Percentiles rank a stretch among this genome's conserved stretches.
Evolutionary conservation across 1,140 invertebrate genomes (phyloP).

Genomic region (Drosophila orena): DNA sequence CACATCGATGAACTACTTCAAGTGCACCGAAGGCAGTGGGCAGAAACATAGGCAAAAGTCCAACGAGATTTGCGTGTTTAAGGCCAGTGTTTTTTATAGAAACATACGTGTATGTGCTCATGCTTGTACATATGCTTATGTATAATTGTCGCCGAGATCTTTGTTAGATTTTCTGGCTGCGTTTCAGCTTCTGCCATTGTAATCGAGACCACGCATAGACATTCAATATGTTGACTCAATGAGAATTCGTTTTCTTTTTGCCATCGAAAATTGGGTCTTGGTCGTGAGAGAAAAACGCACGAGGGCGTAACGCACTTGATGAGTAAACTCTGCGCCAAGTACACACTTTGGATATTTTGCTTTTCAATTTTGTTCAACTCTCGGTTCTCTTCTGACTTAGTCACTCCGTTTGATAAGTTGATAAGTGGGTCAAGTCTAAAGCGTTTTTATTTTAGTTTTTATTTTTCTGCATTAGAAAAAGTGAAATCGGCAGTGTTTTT

Average conservation of each 20-base stretch:
- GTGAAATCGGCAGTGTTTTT: conserved; percentile 70
- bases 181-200: conserved; percentile 55
- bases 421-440: conserved; percentile 73
- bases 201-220: conserved; percentile 62
- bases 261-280: conserved; percentile 74
- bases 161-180: conserved; percentile 25
- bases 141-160: conserved; percentile 62
- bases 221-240: conserved; percentile 65
- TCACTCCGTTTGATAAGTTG: conserved; percentile 28
- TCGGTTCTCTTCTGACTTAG: conserved; percentile 49
- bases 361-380: conserved; percentile 67
- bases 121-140: conserved; percentile 15
- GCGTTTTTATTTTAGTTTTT: conserved; percentile 25
- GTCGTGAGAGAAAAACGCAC: conserved; percentile 65
- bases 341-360: conserved; percentile 40
- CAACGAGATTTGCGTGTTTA: conserved; percentile 43
- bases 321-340: conserved; percentile 40
- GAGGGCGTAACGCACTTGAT: conserved; percentile 63
- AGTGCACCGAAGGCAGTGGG: conserved; percentile 41
- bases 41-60: conserved; percentile 18
- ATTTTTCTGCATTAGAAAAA: conserved; percentile 60
- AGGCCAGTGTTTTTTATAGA: conserved; percentile 29
- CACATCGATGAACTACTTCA: conserved; percentile 33
- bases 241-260: conserved; percentile 69
- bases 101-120: conserved; percentile 16